These are phyloP conservation scores for Deroptyus accipitrinus DNA, from an alignment of 2,113 vertebrate species.

Conservation along the genomic window DNA sequence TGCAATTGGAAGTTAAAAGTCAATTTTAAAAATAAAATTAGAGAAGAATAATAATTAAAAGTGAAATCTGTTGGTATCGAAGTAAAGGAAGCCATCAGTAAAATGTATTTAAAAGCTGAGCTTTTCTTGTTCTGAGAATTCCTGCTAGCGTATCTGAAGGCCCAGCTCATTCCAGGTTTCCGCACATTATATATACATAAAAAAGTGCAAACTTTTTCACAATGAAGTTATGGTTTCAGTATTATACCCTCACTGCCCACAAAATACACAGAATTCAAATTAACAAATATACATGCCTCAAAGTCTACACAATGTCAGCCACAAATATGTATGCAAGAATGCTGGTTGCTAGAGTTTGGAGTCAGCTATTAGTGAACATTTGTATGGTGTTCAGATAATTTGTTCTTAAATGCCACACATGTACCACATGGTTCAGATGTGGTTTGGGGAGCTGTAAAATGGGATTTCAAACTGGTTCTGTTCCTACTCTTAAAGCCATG, in stretches of 20 bases:
- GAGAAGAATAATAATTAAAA: not conserved
- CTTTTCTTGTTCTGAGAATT: not conserved
- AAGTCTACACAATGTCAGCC: slow-evolving; percentile 42
- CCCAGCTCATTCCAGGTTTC: not conserved
- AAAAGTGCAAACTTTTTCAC: slow-evolving; percentile 3
- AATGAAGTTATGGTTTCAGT: slow-evolving; percentile 1
- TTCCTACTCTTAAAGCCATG: not conserved
- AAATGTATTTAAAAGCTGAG: not conserved
- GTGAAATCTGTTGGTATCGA: not conserved
- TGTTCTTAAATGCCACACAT: slow-evolving; percentile 11
- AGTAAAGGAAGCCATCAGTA: not conserved
- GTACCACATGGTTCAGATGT: slow-evolving; percentile 49
- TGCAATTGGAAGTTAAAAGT: not conserved
- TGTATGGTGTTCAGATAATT: slow-evolving; percentile 43
- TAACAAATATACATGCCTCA: slow-evolving; percentile 47
- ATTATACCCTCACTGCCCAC: slow-evolving; percentile 44
- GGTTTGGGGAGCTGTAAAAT: slow-evolving; percentile 50
- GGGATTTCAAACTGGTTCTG: slow-evolving; percentile 14
- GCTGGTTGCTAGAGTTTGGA: not conserved
- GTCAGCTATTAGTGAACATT: slow-evolving; percentile 27
- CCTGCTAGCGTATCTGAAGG: not conserved
- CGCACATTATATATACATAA: too few species aligned
- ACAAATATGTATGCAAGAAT: slow-evolving; percentile 61
- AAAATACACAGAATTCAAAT: slow-evolving; percentile 55
- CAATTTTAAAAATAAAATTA: not conserved